Base-by-base conservation (phyloP, 2,113 vertebrate genomes). In the Prunella fulvescens region DNA sequence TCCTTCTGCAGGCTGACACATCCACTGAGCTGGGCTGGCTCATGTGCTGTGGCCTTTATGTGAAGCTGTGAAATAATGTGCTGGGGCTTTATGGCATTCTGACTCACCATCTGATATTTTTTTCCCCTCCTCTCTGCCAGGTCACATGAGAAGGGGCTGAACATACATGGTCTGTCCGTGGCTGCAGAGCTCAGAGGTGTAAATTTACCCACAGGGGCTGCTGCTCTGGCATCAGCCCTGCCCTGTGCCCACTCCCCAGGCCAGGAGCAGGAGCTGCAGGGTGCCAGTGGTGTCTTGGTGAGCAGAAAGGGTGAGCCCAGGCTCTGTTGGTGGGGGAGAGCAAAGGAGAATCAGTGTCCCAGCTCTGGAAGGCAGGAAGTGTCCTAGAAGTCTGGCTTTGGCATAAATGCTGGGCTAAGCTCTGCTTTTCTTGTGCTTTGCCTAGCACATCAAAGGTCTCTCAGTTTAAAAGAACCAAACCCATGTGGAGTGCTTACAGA, bases 131-230 rank as follows among this genome's bases (percentile, higher is more conserved):
- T 23, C 37, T 8, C 35, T 42, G 17, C 6, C 31, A 58, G 44
- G 12, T 62, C 35, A 4, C 7, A 45, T 4, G 78, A 37, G 61
- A 62, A 92, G 22, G 15, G 12, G 31, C 47, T 87, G 81, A 42
- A 72, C 23, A 19, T 0, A 3, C 1, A 4, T 11, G 37, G 60
- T 2, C n/a, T 23, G 84, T 9, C 58, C 0, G 0, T 15, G 82
- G 71, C 66, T 90, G 40, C 53, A 53, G 71, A 66, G 25, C 79
- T 71, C 39, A 11, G 47, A 23, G 10, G 28, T 47, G 0, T 9
- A 10, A 16, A 7, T 37, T n/a, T 7, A 11, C 12, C 5, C 18
- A 3, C 25, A 11, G 20, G 23, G 0, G 2, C 3, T 61, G 35
- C 56, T 3, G 9, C 6, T 61, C n/a, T 42, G 76, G 23, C 13